A percentile compares a stretch with the other conserved stretches of the same genome.
Evolutionary conservation across 1,140 invertebrate genomes (phyloP).

Genomic region (Holcopasites calliopsidis): DNA sequence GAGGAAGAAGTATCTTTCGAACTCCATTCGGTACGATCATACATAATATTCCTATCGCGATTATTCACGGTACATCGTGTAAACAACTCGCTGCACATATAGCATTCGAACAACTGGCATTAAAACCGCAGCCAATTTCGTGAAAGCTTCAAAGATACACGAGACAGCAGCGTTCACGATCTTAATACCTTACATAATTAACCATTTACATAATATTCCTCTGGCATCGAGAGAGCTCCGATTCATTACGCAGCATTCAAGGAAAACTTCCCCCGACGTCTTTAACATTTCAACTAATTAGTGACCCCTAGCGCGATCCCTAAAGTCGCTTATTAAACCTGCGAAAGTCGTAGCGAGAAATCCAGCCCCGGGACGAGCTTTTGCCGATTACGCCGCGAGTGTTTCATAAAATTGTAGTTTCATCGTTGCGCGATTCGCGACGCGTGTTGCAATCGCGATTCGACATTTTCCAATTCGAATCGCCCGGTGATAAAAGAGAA

Average conservation of each 20-base stretch:
- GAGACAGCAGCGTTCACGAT: not conserved
- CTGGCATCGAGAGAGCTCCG: not conserved
- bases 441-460: slow-evolving; percentile 56
- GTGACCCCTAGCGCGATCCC: not conserved
- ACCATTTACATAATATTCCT: not conserved
- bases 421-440: slow-evolving; percentile 27
- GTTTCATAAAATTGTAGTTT: slow-evolving; percentile 3
- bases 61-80: not conserved
- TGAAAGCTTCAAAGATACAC: not conserved
- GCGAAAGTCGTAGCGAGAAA: not conserved
- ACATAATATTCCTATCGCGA: not conserved
- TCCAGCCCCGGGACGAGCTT: not conserved
- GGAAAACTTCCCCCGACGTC: not conserved
- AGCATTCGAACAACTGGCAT: too few relatives aligned
- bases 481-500: slow-evolving; percentile 3
- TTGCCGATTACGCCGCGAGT: not conserved
- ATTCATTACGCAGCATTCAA: not conserved
- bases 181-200: slow-evolving; percentile 8
- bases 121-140: too few relatives aligned
- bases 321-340: not conserved
- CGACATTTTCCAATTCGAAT: slow-evolving; percentile 72
- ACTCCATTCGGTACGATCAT: not conserved
- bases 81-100: too few relatives aligned
- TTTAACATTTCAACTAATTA: not conserved
- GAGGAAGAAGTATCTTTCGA: not conserved